A percentile compares a stretch with the other conserved stretches of the same genome.
Conservation (phyloP, 1,140 invertebrate species). For the Nilaparvata lugens region DNA sequence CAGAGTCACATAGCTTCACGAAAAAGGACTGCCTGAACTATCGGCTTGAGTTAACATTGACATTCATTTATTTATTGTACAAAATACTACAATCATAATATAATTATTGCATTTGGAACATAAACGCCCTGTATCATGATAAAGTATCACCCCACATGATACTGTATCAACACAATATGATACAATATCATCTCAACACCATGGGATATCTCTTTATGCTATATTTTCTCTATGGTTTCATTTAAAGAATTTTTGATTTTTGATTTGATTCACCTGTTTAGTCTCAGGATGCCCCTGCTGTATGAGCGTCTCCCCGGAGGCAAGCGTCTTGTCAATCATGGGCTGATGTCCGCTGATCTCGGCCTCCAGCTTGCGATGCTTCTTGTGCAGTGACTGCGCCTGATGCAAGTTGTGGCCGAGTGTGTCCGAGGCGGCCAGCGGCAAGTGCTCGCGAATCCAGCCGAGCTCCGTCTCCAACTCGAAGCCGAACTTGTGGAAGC, state of each 20-base stretch:
- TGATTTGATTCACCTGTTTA: conserved; percentile 45
- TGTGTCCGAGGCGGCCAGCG: conserved; percentile 64
- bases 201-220: no score
- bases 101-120: no score
- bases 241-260: no score
- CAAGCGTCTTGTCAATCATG: conserved; percentile 71
- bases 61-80: no score
- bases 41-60: no score
- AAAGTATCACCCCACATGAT: no score
- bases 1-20: no score
- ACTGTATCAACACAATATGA: not conserved
- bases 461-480: conserved; percentile 88
- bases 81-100: no score
- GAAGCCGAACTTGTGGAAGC: conserved; percentile 90
- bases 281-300: conserved; percentile 65
- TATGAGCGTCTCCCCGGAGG: conserved; percentile 57
- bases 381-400: conserved; percentile 84
- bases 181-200: not conserved
- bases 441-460: conserved; percentile 88
- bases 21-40: no score
- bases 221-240: no score
- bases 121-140: no score
- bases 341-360: conserved; percentile 76
- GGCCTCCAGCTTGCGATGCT: conserved; percentile 83
- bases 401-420: conserved; percentile 79